Evolutionary conservation across 2,888 invertebrate genomes (phyloP).

Genomic region (Hyposoter dolosus): DNA sequence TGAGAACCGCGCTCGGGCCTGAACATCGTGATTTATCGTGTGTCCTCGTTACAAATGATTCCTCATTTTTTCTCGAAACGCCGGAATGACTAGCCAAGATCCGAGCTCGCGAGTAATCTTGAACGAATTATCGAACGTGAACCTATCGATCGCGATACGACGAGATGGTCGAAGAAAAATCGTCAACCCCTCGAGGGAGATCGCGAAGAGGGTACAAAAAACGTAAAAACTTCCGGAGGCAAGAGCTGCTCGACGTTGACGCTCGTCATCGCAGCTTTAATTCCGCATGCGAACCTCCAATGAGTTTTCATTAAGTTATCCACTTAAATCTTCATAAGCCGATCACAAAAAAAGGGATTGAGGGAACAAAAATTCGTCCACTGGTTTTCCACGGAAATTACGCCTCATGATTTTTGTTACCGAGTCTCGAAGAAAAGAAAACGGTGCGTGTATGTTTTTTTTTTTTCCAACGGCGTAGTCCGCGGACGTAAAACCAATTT

Average conservation of each 20-base stretch:
- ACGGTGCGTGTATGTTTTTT: background rate
- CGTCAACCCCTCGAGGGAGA: background rate
- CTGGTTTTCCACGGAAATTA: background rate
- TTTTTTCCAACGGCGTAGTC: background rate
- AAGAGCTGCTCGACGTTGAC: background rate
- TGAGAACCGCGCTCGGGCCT: constrained; percentile 75
- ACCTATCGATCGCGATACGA: constrained; percentile 61
- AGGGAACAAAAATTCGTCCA: background rate
- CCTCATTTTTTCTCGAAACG: constrained; percentile 75
- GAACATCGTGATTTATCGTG: constrained; percentile 77
- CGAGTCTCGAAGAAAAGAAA: background rate
- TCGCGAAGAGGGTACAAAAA: background rate
- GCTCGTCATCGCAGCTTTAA: background rate
- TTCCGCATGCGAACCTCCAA: background rate
- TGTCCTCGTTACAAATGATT: constrained; percentile 74
- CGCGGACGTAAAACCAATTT: background rate
- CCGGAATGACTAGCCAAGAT: constrained; percentile 73
- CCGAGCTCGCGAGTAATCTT: constrained; percentile 45
- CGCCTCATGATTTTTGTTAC: background rate
- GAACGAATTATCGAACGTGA: constrained; percentile 63
- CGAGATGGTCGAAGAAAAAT: background rate
- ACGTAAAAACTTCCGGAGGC: background rate
- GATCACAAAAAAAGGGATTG: background rate
- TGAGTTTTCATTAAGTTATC: background rate
- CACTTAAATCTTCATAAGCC: background rate